These are phyloP conservation scores for Periparus ater DNA, from an alignment of 2,797 vertebrate species.

Conservation along the genomic window DNA sequence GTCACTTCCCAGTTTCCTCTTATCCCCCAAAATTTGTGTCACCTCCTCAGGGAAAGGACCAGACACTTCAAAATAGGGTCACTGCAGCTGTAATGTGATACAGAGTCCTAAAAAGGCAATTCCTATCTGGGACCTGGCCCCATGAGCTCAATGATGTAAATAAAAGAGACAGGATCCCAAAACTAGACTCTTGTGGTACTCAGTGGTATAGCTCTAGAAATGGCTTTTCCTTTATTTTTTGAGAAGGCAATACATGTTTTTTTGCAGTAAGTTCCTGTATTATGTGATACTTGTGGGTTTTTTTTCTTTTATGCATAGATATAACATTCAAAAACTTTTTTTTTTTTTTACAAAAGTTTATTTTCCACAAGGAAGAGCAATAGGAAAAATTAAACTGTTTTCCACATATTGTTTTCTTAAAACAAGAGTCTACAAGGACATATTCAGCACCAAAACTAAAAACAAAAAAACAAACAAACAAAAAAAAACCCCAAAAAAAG, in stretches of 20 bases:
- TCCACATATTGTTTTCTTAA: conserved; percentile 85
- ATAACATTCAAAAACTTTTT: neutral
- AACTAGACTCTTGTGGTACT: rapidly evolving
- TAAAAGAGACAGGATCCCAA: neutral
- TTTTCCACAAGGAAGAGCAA: conserved; percentile 66
- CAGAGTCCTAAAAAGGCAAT: neutral
- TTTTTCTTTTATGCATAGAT: neutral
- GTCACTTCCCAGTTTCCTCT: rapidly evolving
- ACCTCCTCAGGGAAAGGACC: neutral
- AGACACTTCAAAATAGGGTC: rapidly evolving
- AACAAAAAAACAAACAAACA: conserved; percentile 68
- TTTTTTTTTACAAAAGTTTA: conserved; percentile 39
- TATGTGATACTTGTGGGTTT: rapidly evolving
- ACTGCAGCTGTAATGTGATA: neutral
- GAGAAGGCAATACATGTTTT: rapidly evolving
- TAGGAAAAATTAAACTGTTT: conserved; percentile 85
- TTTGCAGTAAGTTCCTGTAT: neutral
- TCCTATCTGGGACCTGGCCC: neutral
- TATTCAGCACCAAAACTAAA: conserved; percentile 87
- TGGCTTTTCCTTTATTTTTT: neutral
- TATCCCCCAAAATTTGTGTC: rapidly evolving
- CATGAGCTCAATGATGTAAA: neutral
- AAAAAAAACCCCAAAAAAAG: conserved; percentile 65
- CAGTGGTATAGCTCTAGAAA: rapidly evolving
- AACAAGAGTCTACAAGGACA: conserved; percentile 90